Evolutionary conservation across 2,797 vertebrate genomes (phyloP).

Genomic region (Ciconia nigra): DNA sequence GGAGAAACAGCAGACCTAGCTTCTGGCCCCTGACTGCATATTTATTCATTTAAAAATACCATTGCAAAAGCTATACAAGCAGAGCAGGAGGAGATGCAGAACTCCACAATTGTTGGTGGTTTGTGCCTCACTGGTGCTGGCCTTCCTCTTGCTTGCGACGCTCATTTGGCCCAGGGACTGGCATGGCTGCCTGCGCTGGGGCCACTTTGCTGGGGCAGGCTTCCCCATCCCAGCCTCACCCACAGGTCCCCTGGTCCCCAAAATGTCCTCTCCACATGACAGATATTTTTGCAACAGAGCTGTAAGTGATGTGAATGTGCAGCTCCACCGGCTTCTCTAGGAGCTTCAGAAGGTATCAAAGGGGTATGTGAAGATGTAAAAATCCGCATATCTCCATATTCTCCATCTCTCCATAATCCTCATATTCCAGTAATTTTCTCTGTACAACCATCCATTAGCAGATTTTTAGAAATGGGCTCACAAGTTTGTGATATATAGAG

Average conservation of each 20-base stretch:
- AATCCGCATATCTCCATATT: fast-evolving
- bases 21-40: background rate
- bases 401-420: background rate
- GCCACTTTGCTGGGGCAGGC: background rate
- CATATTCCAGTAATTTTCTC: background rate
- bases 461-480: background rate
- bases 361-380: background rate
- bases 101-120: background rate
- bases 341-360: background rate
- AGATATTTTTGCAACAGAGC: background rate
- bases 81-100: background rate
- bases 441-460: background rate
- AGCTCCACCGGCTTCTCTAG: background rate
- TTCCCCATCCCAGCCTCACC: background rate
- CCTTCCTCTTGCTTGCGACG: background rate
- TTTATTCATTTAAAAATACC: background rate
- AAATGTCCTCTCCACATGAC: background rate
- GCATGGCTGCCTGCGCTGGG: fast-evolving
- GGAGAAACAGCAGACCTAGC: background rate
- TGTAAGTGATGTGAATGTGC: background rate
- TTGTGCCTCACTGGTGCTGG: fast-evolving
- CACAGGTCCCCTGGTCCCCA: background rate
- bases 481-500: background rate
- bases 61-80: background rate
- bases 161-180: fast-evolving